phyloP scores from a whole-genome alignment of 2,888 invertebrate species.

The Scaptomyza reducta region DNA sequence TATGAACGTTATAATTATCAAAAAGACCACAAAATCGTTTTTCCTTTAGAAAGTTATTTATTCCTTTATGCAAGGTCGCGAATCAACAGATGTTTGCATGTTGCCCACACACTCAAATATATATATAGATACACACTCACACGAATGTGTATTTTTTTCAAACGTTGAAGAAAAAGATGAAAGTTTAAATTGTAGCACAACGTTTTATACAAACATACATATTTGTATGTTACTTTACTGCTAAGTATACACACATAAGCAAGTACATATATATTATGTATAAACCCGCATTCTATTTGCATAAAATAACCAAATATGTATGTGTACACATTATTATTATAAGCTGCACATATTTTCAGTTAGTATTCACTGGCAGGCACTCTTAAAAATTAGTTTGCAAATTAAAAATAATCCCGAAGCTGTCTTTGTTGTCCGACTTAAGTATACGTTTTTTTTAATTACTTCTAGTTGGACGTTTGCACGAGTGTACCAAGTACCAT shows the following conservation, averaged over 20 bases:
- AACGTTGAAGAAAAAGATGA: slow-evolving; percentile 9
- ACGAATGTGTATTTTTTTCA: slow-evolving; percentile 7
- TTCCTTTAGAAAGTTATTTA: slow-evolving; percentile 14
- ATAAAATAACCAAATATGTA: slow-evolving; percentile 1
- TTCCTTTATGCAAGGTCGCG: slow-evolving; percentile 11
- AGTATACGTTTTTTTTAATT: slow-evolving; percentile 41
- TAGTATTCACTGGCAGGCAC: not conserved
- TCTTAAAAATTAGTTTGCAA: slow-evolving; percentile 6
- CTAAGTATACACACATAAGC: not conserved
- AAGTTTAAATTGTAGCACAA: slow-evolving; percentile 13
- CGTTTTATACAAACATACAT: not conserved
- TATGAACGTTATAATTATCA: slow-evolving; percentile 14
- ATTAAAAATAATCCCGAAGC: not conserved
- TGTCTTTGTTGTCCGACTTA: slow-evolving; percentile 18
- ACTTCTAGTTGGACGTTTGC: slow-evolving; percentile 37
- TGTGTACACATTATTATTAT: not conserved
- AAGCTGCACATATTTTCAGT: not conserved
- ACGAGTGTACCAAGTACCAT: slow-evolving; percentile 14
- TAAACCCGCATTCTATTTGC: slow-evolving; percentile 3
- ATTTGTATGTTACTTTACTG: not conserved
- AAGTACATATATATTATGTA: slow-evolving; percentile 5
- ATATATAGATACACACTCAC: not conserved
- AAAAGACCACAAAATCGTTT: not conserved
- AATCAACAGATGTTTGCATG: slow-evolving; percentile 46
- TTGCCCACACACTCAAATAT: slow-evolving; percentile 6